phyloP scores from a whole-genome alignment of 2,888 invertebrate species.

The Salticus scenicus region DNA sequence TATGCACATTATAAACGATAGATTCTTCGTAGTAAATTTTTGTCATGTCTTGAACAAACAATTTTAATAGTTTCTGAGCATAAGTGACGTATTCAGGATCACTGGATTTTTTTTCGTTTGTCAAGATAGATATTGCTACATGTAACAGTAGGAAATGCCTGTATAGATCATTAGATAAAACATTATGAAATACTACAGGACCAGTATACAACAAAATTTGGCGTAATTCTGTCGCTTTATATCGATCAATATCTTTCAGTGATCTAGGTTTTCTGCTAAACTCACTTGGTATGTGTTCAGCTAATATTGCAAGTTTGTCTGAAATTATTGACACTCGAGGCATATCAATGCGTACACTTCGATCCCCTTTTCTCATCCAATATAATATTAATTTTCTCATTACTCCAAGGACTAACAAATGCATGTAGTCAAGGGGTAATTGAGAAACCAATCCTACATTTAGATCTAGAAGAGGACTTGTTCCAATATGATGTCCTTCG shows the following conservation, averaged over 20 bases:
- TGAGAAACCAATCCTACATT: constrained; percentile 9
- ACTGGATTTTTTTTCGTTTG: background rate
- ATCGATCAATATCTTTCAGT: constrained; percentile 15
- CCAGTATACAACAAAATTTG: constrained; percentile 22
- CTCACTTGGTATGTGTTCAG: background rate
- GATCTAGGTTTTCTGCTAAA: constrained; percentile 2
- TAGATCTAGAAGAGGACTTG: constrained; percentile 11
- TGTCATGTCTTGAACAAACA: constrained; percentile 2
- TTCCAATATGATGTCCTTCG: constrained; percentile 1
- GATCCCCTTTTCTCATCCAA: background rate
- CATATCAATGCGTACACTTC: background rate
- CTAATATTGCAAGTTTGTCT: background rate
- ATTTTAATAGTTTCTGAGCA: constrained; percentile 17
- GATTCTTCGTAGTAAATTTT: background rate
- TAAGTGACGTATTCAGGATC: background rate
- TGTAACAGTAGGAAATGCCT: constrained; percentile 28
- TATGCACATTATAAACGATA: constrained; percentile 19
- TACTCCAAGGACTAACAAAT: constrained; percentile 18
- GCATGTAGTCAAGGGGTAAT: constrained; percentile 30
- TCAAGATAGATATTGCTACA: constrained; percentile 4
- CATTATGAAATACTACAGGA: background rate
- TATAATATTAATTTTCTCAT: constrained; percentile 10
- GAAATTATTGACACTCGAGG: background rate
- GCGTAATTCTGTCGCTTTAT: constrained; percentile 29
- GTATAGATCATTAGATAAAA: background rate